Evolutionary conservation across 2,113 vertebrate species (phyloP).

Genomic region (Onychostruthus taczanowskii): DNA sequence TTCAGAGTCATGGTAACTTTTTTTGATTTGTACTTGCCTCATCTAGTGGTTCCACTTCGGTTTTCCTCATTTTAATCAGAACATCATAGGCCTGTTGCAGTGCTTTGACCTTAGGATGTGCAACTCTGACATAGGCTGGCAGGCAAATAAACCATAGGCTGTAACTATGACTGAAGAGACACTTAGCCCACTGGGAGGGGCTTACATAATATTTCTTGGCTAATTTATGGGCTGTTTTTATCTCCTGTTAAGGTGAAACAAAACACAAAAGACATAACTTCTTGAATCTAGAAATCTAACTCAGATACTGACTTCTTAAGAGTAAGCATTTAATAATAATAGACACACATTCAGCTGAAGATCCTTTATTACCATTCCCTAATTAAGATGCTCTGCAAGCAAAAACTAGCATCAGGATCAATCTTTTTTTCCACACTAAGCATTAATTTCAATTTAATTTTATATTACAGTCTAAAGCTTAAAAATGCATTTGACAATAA

Average conservation of each 20-base stretch:
- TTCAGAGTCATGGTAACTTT: neutral
- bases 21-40: constrained; percentile 76
- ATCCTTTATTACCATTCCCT: neutral
- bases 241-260: constrained; percentile 80
- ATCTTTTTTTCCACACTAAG: neutral
- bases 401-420: neutral
- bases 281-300: neutral
- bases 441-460: neutral
- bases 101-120: constrained; percentile 85
- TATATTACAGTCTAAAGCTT: neutral
- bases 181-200: constrained; percentile 90
- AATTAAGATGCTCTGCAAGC: neutral
- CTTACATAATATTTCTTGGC: constrained; percentile 86
- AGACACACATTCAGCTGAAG: neutral
- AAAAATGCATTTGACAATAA: neutral
- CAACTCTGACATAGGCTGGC: constrained; percentile 84
- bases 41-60: constrained; percentile 91
- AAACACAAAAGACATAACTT: neutral
- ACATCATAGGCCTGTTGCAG: constrained; percentile 92
- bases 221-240: constrained; percentile 93
- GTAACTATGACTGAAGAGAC: constrained; percentile 94
- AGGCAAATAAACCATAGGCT: constrained; percentile 99
- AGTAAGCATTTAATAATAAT: neutral
- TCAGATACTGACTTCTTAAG: neutral
- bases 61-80: constrained; percentile 91